Conservation (phyloP, 2,797 vertebrate species). For the Tarsius wallacei region DNA sequence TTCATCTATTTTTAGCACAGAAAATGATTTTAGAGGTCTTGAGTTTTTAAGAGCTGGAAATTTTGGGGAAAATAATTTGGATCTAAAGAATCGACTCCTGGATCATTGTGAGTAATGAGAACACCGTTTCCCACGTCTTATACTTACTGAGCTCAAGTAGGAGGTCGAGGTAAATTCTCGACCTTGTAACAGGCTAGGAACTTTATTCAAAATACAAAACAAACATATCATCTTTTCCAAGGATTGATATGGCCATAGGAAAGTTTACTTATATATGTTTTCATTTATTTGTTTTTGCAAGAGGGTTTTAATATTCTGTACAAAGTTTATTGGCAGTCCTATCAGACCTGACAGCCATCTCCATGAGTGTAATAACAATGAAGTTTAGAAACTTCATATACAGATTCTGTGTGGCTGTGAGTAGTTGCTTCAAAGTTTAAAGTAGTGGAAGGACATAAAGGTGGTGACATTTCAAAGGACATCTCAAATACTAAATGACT, state of each 20-base stretch:
- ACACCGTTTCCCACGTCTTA: neutral
- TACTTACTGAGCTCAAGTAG: neutral
- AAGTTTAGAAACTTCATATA: neutral
- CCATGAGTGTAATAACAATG: neutral
- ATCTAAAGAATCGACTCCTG: neutral
- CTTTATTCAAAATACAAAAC: constrained; percentile 17
- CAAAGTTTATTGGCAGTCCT: neutral
- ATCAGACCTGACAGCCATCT: neutral
- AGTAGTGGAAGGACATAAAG: neutral
- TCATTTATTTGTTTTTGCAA: constrained; percentile 22
- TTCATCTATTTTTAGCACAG: constrained; percentile 30
- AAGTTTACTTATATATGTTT: neutral
- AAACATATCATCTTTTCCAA: neutral
- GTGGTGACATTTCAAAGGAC: neutral
- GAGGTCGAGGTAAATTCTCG: neutral
- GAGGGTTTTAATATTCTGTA: neutral
- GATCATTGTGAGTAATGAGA: neutral
- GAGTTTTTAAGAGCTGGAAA: constrained; percentile 31
- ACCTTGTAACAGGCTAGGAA: neutral
- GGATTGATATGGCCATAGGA: neutral
- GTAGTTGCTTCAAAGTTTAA: constrained; percentile 16
- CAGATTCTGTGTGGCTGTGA: neutral
- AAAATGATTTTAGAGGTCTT: neutral
- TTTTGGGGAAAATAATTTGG: neutral
- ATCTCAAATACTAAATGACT: neutral